Evolutionary conservation across 1,140 invertebrate genomes (phyloP).

Genomic region (Drosophila fuyamai): DNA sequence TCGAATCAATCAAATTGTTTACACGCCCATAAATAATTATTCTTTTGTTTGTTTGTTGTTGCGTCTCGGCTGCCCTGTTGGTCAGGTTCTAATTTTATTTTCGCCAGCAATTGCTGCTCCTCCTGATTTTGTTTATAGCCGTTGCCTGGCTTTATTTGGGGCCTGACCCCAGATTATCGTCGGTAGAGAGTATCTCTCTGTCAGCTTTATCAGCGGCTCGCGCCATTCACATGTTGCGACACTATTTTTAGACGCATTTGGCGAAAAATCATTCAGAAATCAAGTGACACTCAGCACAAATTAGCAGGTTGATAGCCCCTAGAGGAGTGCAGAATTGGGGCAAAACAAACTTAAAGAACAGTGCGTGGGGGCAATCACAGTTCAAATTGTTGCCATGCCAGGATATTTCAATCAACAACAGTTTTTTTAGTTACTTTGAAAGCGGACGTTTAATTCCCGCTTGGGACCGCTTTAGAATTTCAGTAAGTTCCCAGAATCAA

Average conservation of each 20-base stretch:
- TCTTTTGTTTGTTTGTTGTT: constrained; percentile 51
- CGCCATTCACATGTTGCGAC: constrained; percentile 64
- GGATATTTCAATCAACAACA: constrained; percentile 13
- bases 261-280: constrained; percentile 45
- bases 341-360: constrained; percentile 29
- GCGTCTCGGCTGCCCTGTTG: neutral
- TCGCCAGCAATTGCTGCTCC: constrained; percentile 31
- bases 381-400: constrained; percentile 32
- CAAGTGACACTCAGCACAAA: constrained; percentile 25
- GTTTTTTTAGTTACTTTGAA: constrained; percentile 9
- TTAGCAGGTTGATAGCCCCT: constrained; percentile 57
- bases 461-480: too few relatives aligned
- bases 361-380: constrained; percentile 5
- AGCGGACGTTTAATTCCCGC: neutral
- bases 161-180: constrained; percentile 46
- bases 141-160: constrained; percentile 31
- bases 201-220: constrained; percentile 62
- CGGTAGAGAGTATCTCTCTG: neutral
- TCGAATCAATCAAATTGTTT: constrained; percentile 64
- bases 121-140: constrained; percentile 18
- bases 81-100: constrained; percentile 47
- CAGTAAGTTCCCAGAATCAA: neutral
- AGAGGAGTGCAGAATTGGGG: constrained; percentile 7
- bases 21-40: constrained; percentile 58
- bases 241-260: constrained; percentile 60